Conservation (phyloP, 2,888 invertebrate genomes). For the Mythimna ferrago region DNA sequence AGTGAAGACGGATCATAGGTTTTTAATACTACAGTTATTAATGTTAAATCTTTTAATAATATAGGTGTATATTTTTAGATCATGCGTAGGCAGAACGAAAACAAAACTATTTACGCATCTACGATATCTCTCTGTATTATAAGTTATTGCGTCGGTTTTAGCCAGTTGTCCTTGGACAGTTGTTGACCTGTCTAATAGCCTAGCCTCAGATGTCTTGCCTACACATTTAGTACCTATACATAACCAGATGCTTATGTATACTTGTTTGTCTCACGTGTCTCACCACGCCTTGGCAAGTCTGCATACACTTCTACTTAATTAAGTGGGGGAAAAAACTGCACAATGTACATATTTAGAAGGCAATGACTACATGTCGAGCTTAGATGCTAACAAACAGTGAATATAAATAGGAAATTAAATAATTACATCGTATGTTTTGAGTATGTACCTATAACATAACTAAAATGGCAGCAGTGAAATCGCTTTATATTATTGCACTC, state of each 20-base stretch:
- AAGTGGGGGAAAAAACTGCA: slow-evolving; percentile 9
- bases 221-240: not conserved
- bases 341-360: not conserved
- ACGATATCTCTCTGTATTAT: no score
- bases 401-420: not conserved
- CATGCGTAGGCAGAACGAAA: not conserved
- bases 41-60: not conserved
- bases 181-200: slow-evolving; percentile 12
- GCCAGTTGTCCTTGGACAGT: slow-evolving; percentile 33
- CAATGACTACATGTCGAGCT: not conserved
- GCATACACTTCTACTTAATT: slow-evolving; percentile 34
- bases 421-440: not conserved
- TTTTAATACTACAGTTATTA: not conserved
- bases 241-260: not conserved
- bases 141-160: not conserved
- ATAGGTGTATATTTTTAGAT: no score
- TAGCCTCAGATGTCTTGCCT: slow-evolving; percentile 1
- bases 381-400: not conserved
- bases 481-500: no score
- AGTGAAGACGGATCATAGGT: not conserved
- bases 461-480: no score
- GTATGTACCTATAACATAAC: no score
- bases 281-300: slow-evolving; percentile 39
- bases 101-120: not conserved
- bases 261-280: slow-evolving; percentile 20